Evolutionary conservation across 2,797 vertebrate species (phyloP).

Genomic region (Microctenopoma stevenorrisi): DNA sequence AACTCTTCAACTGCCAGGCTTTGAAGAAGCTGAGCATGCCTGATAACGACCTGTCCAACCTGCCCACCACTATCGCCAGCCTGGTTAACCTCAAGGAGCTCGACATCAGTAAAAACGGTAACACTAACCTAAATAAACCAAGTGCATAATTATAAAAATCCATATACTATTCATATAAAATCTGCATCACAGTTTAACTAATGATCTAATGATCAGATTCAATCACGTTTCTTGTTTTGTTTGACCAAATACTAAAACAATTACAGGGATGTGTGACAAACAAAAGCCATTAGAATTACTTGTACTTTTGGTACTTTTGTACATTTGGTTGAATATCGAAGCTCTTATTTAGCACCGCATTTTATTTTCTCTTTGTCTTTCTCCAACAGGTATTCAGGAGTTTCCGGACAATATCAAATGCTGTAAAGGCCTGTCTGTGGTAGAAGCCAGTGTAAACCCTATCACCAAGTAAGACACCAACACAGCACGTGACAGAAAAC

Average conservation of each 20-base stretch:
- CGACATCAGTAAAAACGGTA: conserved; percentile 99
- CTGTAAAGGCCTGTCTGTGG: conserved; percentile 98
- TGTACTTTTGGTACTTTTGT: no score
- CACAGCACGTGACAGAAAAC: conserved; percentile 2
- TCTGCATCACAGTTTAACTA: no score
- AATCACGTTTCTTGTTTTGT: no score
- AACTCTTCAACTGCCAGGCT: conserved; percentile 99
- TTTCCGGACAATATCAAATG: conserved; percentile 99
- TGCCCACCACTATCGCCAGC: conserved; percentile 96
- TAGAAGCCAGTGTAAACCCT: conserved; percentile 99
- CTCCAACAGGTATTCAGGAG: conserved; percentile 93
- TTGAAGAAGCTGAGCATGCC: conserved; percentile 97
- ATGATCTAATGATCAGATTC: no score
- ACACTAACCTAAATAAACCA: not conserved
- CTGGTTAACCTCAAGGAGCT: conserved; percentile 98
- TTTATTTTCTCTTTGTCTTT: not conserved
- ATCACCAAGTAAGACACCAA: conserved; percentile 94
- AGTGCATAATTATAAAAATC: no score
- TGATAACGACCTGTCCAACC: conserved; percentile 96
- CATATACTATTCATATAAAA: no score
- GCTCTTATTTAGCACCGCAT: conserved; percentile 42
- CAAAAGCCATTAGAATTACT: no score
- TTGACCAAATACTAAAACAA: no score
- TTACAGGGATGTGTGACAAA: no score
- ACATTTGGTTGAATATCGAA: not conserved